Conservation (phyloP, 2,888 invertebrate genomes). For the Lithodes maja region DNA sequence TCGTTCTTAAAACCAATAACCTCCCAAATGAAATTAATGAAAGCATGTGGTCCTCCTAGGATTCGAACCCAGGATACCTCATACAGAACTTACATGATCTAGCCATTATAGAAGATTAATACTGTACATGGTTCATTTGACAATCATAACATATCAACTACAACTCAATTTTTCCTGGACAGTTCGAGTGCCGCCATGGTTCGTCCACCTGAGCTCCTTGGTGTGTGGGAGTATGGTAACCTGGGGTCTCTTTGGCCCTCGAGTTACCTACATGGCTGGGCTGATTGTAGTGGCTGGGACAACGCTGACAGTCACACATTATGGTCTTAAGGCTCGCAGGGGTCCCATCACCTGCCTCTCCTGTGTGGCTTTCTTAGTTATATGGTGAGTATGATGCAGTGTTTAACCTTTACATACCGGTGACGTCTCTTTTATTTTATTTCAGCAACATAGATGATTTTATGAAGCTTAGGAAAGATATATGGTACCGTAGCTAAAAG, state of each 20-base stretch:
- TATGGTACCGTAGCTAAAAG: too few species aligned
- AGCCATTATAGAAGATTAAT: too few species aligned
- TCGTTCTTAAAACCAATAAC: too few species aligned
- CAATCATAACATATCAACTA: background rate
- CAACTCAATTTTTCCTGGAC: background rate
- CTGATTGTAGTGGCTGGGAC: conserved; percentile 34
- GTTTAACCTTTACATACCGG: background rate
- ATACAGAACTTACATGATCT: too few species aligned
- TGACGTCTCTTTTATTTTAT: too few species aligned
- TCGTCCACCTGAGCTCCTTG: conserved; percentile 58
- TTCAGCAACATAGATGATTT: too few species aligned
- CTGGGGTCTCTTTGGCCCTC: conserved; percentile 63
- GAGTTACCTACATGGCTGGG: conserved; percentile 42
- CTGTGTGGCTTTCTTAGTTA: conserved; percentile 53
- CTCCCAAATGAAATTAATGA: too few species aligned
- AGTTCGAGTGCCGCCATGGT: conserved; percentile 64
- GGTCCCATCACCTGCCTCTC: conserved; percentile 47
- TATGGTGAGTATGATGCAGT: conserved; percentile 49
- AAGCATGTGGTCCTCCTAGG: too few species aligned
- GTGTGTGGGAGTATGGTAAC: conserved; percentile 62
- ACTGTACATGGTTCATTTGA: background rate
- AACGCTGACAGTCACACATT: conserved; percentile 40
- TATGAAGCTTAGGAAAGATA: too few species aligned
- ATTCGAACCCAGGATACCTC: too few species aligned
- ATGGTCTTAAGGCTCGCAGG: conserved; percentile 9